A percentile compares a stretch with the other conserved stretches of the same genome.
Conservation (phyloP, 2,888 invertebrate species). For the Phlogophora meticulosa region DNA sequence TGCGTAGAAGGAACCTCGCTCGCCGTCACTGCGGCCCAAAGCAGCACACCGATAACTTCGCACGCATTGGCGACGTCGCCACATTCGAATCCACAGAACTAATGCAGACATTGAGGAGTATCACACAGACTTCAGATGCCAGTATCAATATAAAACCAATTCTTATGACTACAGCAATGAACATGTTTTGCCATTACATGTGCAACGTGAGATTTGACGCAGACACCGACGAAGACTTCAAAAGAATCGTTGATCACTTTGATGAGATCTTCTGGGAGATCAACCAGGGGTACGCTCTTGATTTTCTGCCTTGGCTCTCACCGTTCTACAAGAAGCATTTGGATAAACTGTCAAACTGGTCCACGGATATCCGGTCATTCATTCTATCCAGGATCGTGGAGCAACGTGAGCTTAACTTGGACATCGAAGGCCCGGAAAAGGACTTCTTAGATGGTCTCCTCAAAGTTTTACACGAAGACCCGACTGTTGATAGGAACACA, state of each 20-base stretch:
- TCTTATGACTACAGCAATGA: constrained; percentile 94
- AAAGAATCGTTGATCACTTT: constrained; percentile 93
- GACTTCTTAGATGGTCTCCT: constrained; percentile 96
- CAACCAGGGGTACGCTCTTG: constrained; percentile 96
- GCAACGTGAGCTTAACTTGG: constrained; percentile 89
- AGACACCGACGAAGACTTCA: constrained; percentile 92
- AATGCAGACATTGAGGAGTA: constrained; percentile 89
- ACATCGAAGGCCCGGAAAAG: constrained; percentile 92
- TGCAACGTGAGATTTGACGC: constrained; percentile 95
- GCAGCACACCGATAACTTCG: constrained; percentile 93
- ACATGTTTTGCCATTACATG: constrained; percentile 97
- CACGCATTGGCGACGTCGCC: constrained; percentile 94
- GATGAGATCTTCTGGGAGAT: constrained; percentile 98
- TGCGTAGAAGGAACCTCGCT: constrained; percentile 94
- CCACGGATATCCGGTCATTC: constrained; percentile 93
- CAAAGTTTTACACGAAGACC: constrained; percentile 92
- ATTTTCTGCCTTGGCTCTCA: constrained; percentile 95
- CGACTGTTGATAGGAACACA: constrained; percentile 94
- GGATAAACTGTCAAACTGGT: constrained; percentile 93
- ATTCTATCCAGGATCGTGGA: constrained; percentile 94
- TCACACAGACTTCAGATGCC: constrained; percentile 80
- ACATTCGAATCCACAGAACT: constrained; percentile 92
- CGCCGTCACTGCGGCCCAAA: constrained; percentile 95
- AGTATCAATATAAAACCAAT: constrained; percentile 93
- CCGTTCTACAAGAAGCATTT: constrained; percentile 94